Evolutionary conservation across 1,140 invertebrate genomes (phyloP).

Genomic region (Sitobion miscanthi): DNA sequence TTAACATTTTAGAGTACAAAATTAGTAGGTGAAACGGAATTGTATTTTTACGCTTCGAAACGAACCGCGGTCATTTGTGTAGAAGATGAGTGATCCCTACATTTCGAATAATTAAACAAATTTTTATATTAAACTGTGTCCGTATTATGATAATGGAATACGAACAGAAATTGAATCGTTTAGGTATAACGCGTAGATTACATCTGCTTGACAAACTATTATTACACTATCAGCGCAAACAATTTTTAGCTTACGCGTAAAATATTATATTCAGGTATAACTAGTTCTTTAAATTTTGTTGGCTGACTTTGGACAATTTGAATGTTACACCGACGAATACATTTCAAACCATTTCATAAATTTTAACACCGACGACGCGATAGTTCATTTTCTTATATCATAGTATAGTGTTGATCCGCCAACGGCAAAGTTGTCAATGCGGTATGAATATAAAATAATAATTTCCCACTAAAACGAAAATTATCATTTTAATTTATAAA

Average conservation of each 20-base stretch:
- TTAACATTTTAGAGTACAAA: neutral
- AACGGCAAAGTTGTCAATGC: neutral
- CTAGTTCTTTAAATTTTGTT: neutral
- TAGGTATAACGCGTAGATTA: neutral
- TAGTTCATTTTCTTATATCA: neutral
- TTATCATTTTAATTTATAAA: neutral
- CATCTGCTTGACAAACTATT: neutral
- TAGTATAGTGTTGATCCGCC: neutral
- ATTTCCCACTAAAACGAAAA: neutral
- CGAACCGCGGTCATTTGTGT: neutral
- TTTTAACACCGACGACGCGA: neutral
- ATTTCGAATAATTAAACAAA: neutral
- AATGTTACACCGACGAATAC: neutral
- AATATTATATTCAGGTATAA: neutral
- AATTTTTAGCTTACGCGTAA: neutral
- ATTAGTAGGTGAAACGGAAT: slow-evolving; percentile 17
- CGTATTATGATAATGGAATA: neutral
- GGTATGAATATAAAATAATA: neutral
- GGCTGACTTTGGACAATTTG: neutral
- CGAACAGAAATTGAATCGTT: neutral
- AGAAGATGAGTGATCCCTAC: neutral
- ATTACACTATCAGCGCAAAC: neutral
- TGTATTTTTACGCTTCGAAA: slow-evolving; percentile 7
- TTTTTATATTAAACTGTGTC: neutral
- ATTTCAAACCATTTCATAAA: neutral